Conservation (phyloP, 2,797 vertebrate genomes). For the Fringilla coelebs region DNA sequence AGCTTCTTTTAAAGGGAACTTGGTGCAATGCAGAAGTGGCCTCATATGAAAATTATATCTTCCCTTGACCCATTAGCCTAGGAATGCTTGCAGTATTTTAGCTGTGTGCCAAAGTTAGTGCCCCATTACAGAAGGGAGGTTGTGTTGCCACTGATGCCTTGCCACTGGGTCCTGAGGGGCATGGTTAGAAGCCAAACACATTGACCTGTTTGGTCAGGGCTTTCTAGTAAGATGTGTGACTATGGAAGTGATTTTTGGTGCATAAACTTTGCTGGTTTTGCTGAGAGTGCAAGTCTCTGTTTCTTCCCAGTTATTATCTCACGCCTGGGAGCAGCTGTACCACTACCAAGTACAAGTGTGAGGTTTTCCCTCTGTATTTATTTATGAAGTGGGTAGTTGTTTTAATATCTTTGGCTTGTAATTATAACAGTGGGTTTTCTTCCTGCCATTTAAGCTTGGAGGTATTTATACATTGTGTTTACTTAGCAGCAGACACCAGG, state of each 20-base stretch:
- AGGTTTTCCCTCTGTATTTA: constrained; percentile 20
- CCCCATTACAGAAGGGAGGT: neutral
- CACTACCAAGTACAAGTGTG: neutral
- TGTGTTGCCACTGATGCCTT: neutral
- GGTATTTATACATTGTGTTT: neutral
- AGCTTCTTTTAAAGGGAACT: neutral
- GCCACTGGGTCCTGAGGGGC: neutral
- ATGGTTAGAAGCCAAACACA: neutral
- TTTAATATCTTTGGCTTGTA: constrained; percentile 1
- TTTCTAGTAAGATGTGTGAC: neutral
- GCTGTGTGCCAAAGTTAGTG: neutral
- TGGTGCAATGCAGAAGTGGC: neutral
- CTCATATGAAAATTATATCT: neutral
- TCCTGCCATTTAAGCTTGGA: neutral
- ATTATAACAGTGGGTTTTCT: neutral
- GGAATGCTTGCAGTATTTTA: constrained; percentile 12
- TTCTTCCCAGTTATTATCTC: constrained; percentile 1
- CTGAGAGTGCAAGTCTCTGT: neutral
- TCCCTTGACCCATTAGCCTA: constrained; percentile 44
- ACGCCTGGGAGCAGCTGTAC: constrained; percentile 1
- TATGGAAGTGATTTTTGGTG: neutral
- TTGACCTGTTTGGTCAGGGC: constrained; percentile 31
- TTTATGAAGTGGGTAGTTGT: neutral
- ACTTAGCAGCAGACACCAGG: neutral
- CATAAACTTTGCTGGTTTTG: neutral